phyloP scores from a whole-genome alignment of 2,113 vertebrate species.

The Pituophis catenifer region DNA sequence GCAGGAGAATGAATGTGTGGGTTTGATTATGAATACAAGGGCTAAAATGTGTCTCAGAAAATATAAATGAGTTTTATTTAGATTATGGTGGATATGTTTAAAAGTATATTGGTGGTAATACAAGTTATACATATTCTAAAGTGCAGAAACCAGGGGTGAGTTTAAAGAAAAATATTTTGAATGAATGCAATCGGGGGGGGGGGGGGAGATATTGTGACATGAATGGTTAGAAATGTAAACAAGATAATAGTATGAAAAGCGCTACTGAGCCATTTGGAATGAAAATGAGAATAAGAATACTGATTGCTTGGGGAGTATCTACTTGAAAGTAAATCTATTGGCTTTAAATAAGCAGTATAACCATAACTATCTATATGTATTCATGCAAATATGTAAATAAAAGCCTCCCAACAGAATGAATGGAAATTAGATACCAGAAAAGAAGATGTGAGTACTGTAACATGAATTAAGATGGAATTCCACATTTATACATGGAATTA shows the following conservation, averaged over 20 bases:
- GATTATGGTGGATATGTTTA: neutral
- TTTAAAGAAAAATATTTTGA: neutral
- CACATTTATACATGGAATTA: neutral
- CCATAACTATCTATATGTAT: neutral
- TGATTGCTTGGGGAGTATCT: neutral
- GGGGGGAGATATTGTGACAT: neutral
- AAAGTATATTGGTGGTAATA: neutral
- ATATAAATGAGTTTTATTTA: neutral
- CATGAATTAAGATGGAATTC: neutral
- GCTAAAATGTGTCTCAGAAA: neutral
- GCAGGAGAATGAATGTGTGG: neutral
- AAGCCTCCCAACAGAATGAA: neutral
- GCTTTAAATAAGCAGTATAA: neutral
- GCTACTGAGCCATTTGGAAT: neutral
- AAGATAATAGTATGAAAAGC: neutral
- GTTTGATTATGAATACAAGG: neutral
- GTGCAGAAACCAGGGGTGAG: neutral
- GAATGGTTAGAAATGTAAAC: neutral
- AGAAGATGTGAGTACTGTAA: neutral
- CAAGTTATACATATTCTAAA: neutral
- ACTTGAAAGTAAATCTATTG: neutral
- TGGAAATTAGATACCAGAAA: neutral
- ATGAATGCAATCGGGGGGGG: neutral
- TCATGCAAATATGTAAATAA: neutral
- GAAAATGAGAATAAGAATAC: neutral